Evolutionary conservation across 2,113 vertebrate species (phyloP).

Genomic region (Todiramphus saurophagus): DNA sequence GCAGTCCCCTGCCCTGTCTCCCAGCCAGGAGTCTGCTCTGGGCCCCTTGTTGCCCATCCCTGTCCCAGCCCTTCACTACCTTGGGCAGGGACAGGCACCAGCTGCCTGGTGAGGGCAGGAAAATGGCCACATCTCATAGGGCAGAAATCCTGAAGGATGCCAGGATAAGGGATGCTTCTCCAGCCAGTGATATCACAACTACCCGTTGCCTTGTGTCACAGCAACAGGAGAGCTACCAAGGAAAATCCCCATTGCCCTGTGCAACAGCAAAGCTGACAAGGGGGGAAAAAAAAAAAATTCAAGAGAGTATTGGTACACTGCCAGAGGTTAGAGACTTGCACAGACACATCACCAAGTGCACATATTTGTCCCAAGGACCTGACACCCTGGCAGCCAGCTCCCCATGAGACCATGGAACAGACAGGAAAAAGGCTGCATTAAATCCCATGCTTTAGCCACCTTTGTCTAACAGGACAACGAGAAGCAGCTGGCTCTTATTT

Average conservation of each 20-base stretch:
- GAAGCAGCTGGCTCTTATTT: not conserved
- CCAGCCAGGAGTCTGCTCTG: not conserved
- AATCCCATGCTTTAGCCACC: not conserved
- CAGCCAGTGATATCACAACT: accelerated
- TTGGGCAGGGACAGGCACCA: not conserved
- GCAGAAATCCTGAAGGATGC: not conserved
- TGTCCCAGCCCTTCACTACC: not conserved
- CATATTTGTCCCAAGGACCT: accelerated
- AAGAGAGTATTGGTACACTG: not conserved
- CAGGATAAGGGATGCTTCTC: not conserved
- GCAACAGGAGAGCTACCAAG: not conserved
- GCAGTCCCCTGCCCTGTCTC: not conserved
- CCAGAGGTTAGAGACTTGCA: not conserved
- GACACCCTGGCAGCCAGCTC: not conserved
- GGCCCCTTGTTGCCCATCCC: not conserved
- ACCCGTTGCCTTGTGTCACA: no score
- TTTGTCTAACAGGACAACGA: not conserved
- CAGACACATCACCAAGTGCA: not conserved
- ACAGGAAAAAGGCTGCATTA: not conserved
- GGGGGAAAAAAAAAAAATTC: not conserved
- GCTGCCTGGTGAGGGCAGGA: not conserved
- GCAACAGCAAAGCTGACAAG: not conserved
- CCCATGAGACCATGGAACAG: accelerated
- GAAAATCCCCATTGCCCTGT: not conserved
- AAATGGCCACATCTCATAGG: accelerated